A percentile compares a stretch with the other conserved stretches of the same genome.
phyloP scores from a whole-genome alignment of 2,113 vertebrate genomes.

The Tychaedon coryphoeus region DNA sequence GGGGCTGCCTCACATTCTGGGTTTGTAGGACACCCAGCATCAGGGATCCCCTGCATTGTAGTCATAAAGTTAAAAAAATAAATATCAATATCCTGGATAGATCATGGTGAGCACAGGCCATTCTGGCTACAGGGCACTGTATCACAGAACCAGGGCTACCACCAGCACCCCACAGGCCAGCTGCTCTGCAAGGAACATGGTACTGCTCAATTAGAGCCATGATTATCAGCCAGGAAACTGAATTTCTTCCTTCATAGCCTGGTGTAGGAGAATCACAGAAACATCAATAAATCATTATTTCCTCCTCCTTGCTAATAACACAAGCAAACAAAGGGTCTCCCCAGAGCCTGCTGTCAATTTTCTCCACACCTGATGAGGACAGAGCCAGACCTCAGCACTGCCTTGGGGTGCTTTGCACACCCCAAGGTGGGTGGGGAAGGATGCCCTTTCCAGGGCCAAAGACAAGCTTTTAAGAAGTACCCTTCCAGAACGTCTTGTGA shows the following conservation, averaged over 20 bases:
- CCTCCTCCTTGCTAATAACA: conserved; percentile 8
- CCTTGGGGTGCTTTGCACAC: neutral
- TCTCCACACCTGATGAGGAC: neutral
- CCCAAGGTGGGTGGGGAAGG: neutral
- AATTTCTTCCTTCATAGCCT: neutral
- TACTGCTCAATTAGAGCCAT: neutral
- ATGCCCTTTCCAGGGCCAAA: neutral
- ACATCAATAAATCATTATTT: conserved; percentile 55
- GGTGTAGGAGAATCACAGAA: neutral
- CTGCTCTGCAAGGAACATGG: neutral
- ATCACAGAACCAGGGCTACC: neutral
- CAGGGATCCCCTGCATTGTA: neutral
- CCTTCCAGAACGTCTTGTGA: neutral
- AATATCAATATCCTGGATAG: neutral
- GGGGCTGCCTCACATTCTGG: rapidly evolving
- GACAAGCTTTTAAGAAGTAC: neutral
- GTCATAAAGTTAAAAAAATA: neutral
- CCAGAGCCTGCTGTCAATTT: neutral
- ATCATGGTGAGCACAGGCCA: neutral
- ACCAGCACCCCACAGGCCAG: neutral
- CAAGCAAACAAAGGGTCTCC: conserved; percentile 8
- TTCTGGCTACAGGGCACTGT: neutral
- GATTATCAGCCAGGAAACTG: neutral
- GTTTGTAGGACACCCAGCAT: neutral
- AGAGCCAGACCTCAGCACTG: neutral